Evolutionary conservation across 2,797 vertebrate genomes (phyloP), one percentile per base, ranked within the genome.

Genomic region (Falco concolor): DNA sequence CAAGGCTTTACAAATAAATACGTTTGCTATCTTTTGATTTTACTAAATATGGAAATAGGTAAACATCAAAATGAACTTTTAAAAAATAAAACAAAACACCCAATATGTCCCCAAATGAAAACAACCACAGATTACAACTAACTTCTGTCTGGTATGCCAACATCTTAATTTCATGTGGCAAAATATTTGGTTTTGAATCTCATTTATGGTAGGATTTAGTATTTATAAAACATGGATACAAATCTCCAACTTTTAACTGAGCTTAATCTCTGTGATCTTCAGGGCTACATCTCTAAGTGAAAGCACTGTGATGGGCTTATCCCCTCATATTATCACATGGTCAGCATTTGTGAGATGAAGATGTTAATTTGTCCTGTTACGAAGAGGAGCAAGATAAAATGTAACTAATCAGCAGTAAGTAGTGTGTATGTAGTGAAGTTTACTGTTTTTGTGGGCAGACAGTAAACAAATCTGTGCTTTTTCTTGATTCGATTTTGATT

Each of bases 1-100:
- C 80, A 87, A 95, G 95, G 93, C 87, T 94, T 92, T 94, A 76
- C 15, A 59, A 93, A 95, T 91, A 94, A 89, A 93, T 90, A 76
- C 42, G 42, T 95, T 95, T 91, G 45, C 81, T 79, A 24, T 88
- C 53, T 94, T 96, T 93, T 87, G 30, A 69, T 76, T 95, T 87
- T 87, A 54, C 54, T 90, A 79, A 91, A 52, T 87, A 56, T 13
- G 38, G 45, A 87, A 84, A 84, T 87, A 9, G 13, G 36, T 87
- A 72, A 96, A 64, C 40, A 77, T 65, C 65, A 82, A 89, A 87
- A 61, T 49, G 60, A 10, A 70, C 22, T 60, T 90, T 84, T 42
- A 32, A 70, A 61, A 87, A 84, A 64, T 42, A 30, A 61, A 83
- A 34, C 10, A 56, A 8, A 74, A n/a, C 30, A 38, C 17, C 4